A percentile compares a stretch with the other conserved stretches of the same genome.
Evolutionary conservation across 2,888 invertebrate genomes (phyloP).

Genomic region (Colletes collaris): DNA sequence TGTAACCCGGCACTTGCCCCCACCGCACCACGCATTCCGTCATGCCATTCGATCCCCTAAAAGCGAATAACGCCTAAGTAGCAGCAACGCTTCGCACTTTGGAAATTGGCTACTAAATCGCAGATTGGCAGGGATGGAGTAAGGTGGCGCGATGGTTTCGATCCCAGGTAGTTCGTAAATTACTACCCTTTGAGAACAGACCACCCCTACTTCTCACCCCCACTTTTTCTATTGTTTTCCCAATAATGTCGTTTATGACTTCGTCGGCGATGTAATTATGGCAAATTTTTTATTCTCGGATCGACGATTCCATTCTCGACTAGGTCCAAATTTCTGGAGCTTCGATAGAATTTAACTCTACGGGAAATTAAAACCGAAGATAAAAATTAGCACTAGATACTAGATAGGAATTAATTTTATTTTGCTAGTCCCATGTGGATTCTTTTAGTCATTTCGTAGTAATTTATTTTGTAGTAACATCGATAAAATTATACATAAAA

Average conservation of each 20-base stretch:
- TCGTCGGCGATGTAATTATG: no score
- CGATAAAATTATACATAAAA: no score
- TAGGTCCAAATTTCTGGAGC: no score
- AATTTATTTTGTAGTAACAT: no score
- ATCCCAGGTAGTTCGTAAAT: constrained; percentile 77
- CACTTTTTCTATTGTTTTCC: constrained; percentile 5
- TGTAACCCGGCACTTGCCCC: constrained; percentile 26
- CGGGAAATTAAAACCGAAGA: no score
- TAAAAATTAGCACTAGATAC: no score
- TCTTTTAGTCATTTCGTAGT: no score
- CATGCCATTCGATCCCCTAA: constrained; percentile 70
- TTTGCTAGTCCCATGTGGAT: no score
- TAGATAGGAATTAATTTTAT: no score
- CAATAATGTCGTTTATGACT: not conserved
- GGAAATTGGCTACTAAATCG: constrained; percentile 80
- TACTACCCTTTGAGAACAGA: constrained; percentile 71
- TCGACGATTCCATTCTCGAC: no score
- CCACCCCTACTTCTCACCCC: constrained; percentile 31
- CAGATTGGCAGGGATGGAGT: constrained; percentile 41
- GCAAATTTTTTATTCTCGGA: no score
- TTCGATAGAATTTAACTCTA: no score
- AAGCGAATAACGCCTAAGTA: constrained; percentile 73
- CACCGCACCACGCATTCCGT: constrained; percentile 47
- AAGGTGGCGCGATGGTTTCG: constrained; percentile 69
- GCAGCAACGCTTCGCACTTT: constrained; percentile 79